A percentile compares a stretch with the other conserved stretches of the same genome.
phyloP scores from a whole-genome alignment of 2,888 invertebrate species.

The Melanchra persicariae region DNA sequence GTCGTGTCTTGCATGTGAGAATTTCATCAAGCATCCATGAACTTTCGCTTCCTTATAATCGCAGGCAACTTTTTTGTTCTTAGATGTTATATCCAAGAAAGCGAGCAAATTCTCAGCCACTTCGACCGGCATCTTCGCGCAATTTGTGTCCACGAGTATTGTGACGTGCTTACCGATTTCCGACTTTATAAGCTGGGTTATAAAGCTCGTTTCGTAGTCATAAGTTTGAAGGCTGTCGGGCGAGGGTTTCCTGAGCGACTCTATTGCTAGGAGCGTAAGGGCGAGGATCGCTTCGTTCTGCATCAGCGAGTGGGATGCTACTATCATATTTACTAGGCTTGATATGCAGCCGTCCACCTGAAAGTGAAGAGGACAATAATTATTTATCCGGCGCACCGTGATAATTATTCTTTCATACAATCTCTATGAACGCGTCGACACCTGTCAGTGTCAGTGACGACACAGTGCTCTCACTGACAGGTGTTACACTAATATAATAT shows the following conservation, averaged over 20 bases:
- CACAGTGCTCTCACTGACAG: too few relatives aligned
- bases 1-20: slow-evolving; percentile 79
- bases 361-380: slow-evolving; percentile 31
- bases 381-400: too few relatives aligned
- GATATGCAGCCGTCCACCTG: slow-evolving; percentile 93
- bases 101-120: slow-evolving; percentile 89
- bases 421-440: too few relatives aligned
- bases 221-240: slow-evolving; percentile 67
- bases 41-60: slow-evolving; percentile 83
- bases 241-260: slow-evolving; percentile 73
- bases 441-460: too few relatives aligned
- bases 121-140: slow-evolving; percentile 86
- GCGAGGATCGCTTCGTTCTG: slow-evolving; percentile 95
- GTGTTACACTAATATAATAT: too few relatives aligned
- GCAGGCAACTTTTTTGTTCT: slow-evolving; percentile 77
- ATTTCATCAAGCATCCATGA: slow-evolving; percentile 79
- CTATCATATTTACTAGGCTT: slow-evolving; percentile 95
- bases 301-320: slow-evolving; percentile 96
- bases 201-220: slow-evolving; percentile 78
- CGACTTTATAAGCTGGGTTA: slow-evolving; percentile 84
- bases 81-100: slow-evolving; percentile 86
- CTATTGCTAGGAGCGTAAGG: slow-evolving; percentile 91
- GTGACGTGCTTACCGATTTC: slow-evolving; percentile 89
- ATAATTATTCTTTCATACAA: too few relatives aligned
- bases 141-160: slow-evolving; percentile 87